Conservation (phyloP, 2,888 invertebrate species). For the Nezara viridula region DNA sequence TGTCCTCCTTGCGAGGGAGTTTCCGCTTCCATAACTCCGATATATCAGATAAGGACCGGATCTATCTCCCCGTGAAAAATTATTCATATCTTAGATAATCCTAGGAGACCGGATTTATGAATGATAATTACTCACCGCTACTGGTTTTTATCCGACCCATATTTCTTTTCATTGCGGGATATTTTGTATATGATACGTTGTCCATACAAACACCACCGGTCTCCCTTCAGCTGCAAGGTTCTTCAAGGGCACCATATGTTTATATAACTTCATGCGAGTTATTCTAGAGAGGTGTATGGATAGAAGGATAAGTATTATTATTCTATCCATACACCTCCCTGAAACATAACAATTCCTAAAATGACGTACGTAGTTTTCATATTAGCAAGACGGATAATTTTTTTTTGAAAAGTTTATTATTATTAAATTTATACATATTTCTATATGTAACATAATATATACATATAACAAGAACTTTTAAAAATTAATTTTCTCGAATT, state of each 20-base stretch:
- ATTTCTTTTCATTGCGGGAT: neutral
- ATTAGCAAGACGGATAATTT: too few species aligned
- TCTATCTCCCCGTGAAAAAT: constrained; percentile 16
- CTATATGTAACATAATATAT: too few species aligned
- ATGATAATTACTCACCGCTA: constrained; percentile 11
- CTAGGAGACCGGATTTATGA: constrained; percentile 34
- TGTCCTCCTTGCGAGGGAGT: constrained; percentile 13
- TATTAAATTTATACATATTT: too few species aligned
- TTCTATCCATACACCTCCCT: too few species aligned
- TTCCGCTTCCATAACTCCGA: constrained; percentile 46
- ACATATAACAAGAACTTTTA: too few species aligned
- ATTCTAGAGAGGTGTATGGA: too few species aligned
- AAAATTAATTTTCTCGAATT: too few species aligned
- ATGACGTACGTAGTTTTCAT: too few species aligned
- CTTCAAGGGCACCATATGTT: neutral
- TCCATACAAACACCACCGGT: neutral
- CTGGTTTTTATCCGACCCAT: neutral
- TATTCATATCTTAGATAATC: constrained; percentile 57
- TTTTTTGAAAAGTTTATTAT: too few species aligned
- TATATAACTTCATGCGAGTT: too few species aligned
- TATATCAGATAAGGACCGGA: constrained; percentile 17
- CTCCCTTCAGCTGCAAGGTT: neutral
- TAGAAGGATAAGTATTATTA: too few species aligned
- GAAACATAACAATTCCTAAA: too few species aligned
- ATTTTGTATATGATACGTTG: constrained; percentile 1